Evolutionary conservation across 2,797 vertebrate species (phyloP), one percentile per base, ranked within the genome.

Genomic region (Crypturellus tataupa): DNA sequence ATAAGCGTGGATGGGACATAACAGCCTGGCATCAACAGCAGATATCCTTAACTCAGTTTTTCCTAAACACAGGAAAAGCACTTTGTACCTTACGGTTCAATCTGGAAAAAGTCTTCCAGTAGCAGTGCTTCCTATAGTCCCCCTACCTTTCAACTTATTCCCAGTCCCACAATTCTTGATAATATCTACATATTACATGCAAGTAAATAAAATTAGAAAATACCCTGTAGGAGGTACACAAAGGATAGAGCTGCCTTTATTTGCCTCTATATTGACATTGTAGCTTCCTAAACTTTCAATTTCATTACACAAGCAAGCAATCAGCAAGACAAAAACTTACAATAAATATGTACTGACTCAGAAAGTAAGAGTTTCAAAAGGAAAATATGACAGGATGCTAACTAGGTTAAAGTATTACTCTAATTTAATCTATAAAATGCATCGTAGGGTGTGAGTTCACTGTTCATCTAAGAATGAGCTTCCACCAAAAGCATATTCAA

Each of bases 121-220:
- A 16, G 39, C 42, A 2, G 1, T 51, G 39, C 39, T 49, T 42
- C 8, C 15, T 25, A 12, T 1, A 56, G 11, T 18, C 20, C 7
- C 11, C 6, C 56, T 47, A 68, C 3, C 44, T 62, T 27, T 29
- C n/a, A 8, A 6, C 42, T 42, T 40, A 64, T 44, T 78, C 70
- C 44, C 20, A 71, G 25, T 10, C 51, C 12, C 53, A n/a, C 47
- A 33, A 6, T 75, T 95, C 77, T 68, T n/a, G 37, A 58, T 47
- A 70, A 31, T 8, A 65, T 0, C 7, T 6, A 1, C 13, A n/a
- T n/a, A n/a, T n/a, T n/a, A 39, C 23, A 71, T 0, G 1, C 24
- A 85, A 53, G 15, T 16, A 9, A 63, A 24, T n/a, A 63, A 70
- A 24, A 68, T 33, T 15, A 86, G 40, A 78, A 92, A 64, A 75